phyloP scores from a whole-genome alignment of 2,113 vertebrate genomes.

The Prunella fulvescens region DNA sequence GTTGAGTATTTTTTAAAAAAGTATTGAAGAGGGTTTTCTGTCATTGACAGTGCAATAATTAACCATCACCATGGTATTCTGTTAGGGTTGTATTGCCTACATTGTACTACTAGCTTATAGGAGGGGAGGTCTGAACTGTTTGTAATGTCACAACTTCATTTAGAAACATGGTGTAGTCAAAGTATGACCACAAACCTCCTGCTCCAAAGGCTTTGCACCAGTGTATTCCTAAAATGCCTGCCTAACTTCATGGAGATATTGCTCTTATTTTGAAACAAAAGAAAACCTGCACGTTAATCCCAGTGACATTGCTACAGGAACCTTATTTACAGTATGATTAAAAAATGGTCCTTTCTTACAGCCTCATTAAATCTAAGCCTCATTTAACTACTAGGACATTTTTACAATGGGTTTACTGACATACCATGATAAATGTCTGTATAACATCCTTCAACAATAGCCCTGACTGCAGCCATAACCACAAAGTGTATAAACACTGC shows the following conservation, averaged over 20 bases:
- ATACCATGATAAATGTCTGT: conserved; percentile 71
- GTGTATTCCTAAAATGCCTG: neutral
- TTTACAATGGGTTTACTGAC: conserved; percentile 79
- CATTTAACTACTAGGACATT: conserved; percentile 78
- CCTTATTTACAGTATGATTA: conserved; percentile 73
- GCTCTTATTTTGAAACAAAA: conserved; percentile 54
- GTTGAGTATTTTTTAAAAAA: neutral
- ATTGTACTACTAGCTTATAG: neutral
- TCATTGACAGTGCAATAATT: neutral
- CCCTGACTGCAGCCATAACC: conserved; percentile 48
- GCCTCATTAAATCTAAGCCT: conserved; percentile 78
- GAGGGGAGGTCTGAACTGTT: neutral
- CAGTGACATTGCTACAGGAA: conserved; percentile 61
- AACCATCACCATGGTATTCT: neutral
- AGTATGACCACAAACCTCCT: neutral
- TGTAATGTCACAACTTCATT: neutral
- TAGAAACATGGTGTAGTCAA: neutral
- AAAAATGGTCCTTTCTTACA: conserved; percentile 61
- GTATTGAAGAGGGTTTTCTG: neutral
- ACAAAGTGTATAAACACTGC: conserved; percentile 71
- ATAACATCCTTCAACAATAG: conserved; percentile 74
- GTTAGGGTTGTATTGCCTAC: neutral
- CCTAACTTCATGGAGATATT: neutral
- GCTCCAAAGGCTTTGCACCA: conserved; percentile 2
- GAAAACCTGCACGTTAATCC: conserved; percentile 35